Evolutionary conservation across 2,797 vertebrate species (phyloP).

Genomic region (Chelidonichthys spinosus): DNA sequence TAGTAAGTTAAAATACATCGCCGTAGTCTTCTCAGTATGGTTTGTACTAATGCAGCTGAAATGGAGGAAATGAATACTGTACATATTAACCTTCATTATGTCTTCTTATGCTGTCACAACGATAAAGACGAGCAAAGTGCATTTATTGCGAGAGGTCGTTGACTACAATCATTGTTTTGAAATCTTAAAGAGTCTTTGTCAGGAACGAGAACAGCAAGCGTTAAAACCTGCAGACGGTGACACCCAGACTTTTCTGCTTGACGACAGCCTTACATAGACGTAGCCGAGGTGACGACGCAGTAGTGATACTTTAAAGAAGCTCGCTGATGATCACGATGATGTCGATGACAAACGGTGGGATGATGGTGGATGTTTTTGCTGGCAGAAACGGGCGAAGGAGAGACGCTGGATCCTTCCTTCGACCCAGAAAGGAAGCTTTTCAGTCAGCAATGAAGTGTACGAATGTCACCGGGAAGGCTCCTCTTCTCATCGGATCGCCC

Average conservation of each 20-base stretch:
- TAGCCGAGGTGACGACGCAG: conserved; percentile 19
- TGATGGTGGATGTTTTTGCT: conserved; percentile 20
- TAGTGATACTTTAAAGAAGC: conserved; percentile 26
- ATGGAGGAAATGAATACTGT: conserved; percentile 51
- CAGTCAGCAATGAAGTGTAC: conserved; percentile 96
- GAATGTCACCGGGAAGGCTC: conserved; percentile 97
- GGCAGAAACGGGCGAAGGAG: conserved; percentile 12
- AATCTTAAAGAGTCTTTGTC: conserved; percentile 38
- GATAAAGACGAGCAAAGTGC: conserved; percentile 80
- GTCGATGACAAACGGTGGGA: background rate
- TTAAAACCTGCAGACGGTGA: conserved; percentile 46
- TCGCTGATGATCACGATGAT: conserved; percentile 13
- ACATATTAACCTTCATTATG: conserved; percentile 68
- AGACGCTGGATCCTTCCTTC: conserved; percentile 30
- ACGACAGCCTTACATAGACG: conserved; percentile 20
- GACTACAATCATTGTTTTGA: conserved; percentile 67
- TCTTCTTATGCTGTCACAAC: conserved; percentile 43
- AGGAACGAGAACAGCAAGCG: conserved; percentile 47
- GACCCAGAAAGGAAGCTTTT: conserved; percentile 50
- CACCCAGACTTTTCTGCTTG: conserved; percentile 30
- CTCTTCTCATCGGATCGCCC: conserved; percentile 92
- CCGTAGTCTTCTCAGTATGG: conserved; percentile 20
- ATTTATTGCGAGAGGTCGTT: conserved; percentile 74
- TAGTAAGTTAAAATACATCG: conserved; percentile 50
- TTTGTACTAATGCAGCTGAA: conserved; percentile 42